Evolutionary conservation across 1,140 invertebrate genomes (phyloP), one percentile per base, ranked within the genome.

Genomic region (Anoplophora glabripennis): DNA sequence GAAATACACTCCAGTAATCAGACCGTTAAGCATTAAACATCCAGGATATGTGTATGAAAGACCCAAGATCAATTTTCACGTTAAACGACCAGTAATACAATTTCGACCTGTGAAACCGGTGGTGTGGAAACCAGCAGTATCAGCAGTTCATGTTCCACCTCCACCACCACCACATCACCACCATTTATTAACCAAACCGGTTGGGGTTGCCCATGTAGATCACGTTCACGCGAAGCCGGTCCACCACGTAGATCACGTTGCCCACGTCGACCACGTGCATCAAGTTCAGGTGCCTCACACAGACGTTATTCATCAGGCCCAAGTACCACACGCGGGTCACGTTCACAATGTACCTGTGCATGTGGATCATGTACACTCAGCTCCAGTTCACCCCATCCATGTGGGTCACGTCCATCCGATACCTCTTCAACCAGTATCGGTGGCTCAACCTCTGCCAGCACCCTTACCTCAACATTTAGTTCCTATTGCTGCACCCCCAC

Each of bases 1-100:
- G n/a, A 66, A 64, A 56, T 65, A 61, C 34, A 56, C 60, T 5
- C 66, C 69, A 38, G 60, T 66, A 1, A 12, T 69, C 7, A 61
- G 65, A 54, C 72, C 66, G n/a, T 33, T 68, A 36, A 33, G 21
- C 5, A 38, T 62, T n/a, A 64, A 55, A 53, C 49, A 49, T 21
- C 60, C 36, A 12, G 61, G 64, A 7, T 66, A 66, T 46, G 58
- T 47, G 35, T 66, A 66, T 35, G 34, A 53, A 11, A 66, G 52
- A 56, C 64, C 64, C 17, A 59, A 63, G 41, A 38, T 63, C 35
- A 58, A 56, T 7, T 53, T 63, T 12, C 51, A 37, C 1, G 10
- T 59, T 2, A 61, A 45, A 57, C 42, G 59, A 33, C 53, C 57
- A 5, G 36, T 59, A 5, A 44, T 64, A 17, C 61, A 59, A 14